Evolutionary conservation across 1,140 invertebrate species (phyloP), one percentile per base, ranked within the genome.

Genomic region (Melitaea cinxia): DNA sequence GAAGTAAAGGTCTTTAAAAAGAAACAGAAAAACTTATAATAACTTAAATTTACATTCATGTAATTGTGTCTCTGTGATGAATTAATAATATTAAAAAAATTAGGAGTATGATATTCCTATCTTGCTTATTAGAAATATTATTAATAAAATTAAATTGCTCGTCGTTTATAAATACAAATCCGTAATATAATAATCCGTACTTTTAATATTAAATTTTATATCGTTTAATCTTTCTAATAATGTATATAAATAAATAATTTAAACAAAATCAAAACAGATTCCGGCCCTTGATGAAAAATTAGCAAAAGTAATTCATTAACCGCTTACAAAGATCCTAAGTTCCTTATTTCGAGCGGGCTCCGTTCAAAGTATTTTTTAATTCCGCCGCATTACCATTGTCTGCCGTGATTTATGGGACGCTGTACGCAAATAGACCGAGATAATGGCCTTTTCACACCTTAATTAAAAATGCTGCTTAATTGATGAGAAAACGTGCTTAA

Each of bases 241-340:
- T n/a, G n/a, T n/a, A n/a, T n/a, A 26, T 26, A 35, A 47, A 63
- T 6, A 39, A 15, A 39, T 15, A 1, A 19, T n/a, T 19, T 9
- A 1, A 19, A 4, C 12, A 12, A 17, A 42, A 19, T 19, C 6
- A n/a, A 9, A 28, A 21, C 56, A 42, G 30, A 84, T 45, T 81
- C 24, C 78, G 68, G 30, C 61, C 73, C 79, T 52, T 35, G 45
- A 68, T 75, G 77, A 77, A 83, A 89, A 88, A 90, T 86, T 86
- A 86, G 78, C 80, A 78, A 79, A 85, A 82, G 85, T 86, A 88
- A 88, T 88, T 88, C 82, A 88, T 90, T 88, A 88, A 88, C 82
- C 78, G 77, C 67, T 62, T 76, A 65, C 82, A 75, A 87, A 89
- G 87, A 85, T 88, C 77, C 73, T 78, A 80, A 86, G 85, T 83